Base-by-base conservation (phyloP, 2,888 invertebrate species). In the Trachelus troglodyta region DNA sequence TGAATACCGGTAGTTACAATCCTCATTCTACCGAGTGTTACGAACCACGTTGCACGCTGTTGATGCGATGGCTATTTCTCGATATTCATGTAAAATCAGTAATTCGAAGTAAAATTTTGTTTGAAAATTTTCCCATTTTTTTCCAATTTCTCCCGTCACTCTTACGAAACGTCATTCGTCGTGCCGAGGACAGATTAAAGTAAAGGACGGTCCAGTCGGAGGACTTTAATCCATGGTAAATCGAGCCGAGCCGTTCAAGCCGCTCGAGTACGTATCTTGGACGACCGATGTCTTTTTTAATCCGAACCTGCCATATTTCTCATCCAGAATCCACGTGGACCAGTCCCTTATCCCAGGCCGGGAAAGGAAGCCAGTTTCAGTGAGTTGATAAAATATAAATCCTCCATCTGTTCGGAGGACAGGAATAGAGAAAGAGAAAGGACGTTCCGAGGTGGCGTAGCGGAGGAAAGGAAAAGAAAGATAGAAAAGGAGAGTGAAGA, bases 71-170 rank as follows among this genome's bases (percentile, higher is more conserved):
- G 9, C 1, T 6, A 56, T 23, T 56, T 56, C 9, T 23, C 0
- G 9, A 68, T 56, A 6, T n/a, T 15, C 31, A 2, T n/a, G 23
- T 6, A 12, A 31, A 34, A 23, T 34, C 34, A 75, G 75, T 81
- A 75, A 76, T 30, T 3, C 23, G n/a, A 15, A 15, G 6, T 15
- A 40, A 33, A 3, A 34, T 69, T 69, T 75, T 69, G 12, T 23
- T 78, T 76, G 74, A 71, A 77, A 73, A 69, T 76, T 15, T 74
- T 56, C 68, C 3, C n/a, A n/a, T 34, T 73, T 71, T 37, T 71
- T 4, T 4, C 30, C 0, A 15, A n/a, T 4, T n/a, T 33, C 15
- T 69, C 15, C 71, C 71, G 11, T n/a, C 9, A n/a, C 71, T 33
- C 71, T 40, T 6, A 2, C 15, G 40, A 40, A 40, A 56, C 23